These are phyloP conservation scores for Brachypalpus laphriformis DNA, from an alignment of 2,888 invertebrate genomes.

Conservation along the genomic window DNA sequence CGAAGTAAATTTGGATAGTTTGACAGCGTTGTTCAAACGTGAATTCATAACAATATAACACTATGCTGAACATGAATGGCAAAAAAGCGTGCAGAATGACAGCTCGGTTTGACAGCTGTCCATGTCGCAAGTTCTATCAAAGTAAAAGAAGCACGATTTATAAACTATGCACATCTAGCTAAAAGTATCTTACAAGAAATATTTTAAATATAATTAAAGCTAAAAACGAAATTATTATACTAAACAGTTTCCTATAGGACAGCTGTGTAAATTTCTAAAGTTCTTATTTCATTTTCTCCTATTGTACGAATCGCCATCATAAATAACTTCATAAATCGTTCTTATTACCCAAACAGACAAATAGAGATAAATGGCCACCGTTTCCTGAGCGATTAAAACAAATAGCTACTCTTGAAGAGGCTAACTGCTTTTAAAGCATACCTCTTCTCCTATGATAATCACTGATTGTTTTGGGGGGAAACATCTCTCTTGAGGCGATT, in stretches of 20 bases:
- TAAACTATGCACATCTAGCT: too few species aligned
- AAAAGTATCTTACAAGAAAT: neutral
- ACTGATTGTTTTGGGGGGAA: neutral
- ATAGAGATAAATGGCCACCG: slow-evolving; percentile 18
- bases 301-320: neutral
- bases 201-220: neutral
- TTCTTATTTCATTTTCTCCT: neutral
- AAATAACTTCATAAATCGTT: slow-evolving; percentile 5
- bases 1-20: too few species aligned
- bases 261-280: neutral
- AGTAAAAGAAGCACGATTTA: too few species aligned
- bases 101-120: too few species aligned
- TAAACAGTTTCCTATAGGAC: neutral
- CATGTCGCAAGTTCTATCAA: too few species aligned
- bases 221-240: neutral
- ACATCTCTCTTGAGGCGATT: slow-evolving; percentile 1
- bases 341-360: slow-evolving; percentile 8
- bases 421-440: slow-evolving; percentile 7
- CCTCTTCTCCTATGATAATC: slow-evolving; percentile 27
- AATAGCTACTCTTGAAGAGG: neutral
- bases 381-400: slow-evolving; percentile 12
- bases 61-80: too few species aligned
- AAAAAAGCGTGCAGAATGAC: too few species aligned
- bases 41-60: too few species aligned
- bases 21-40: too few species aligned